phyloP scores from a whole-genome alignment of 2,797 vertebrate species.

The Manis javanica region DNA sequence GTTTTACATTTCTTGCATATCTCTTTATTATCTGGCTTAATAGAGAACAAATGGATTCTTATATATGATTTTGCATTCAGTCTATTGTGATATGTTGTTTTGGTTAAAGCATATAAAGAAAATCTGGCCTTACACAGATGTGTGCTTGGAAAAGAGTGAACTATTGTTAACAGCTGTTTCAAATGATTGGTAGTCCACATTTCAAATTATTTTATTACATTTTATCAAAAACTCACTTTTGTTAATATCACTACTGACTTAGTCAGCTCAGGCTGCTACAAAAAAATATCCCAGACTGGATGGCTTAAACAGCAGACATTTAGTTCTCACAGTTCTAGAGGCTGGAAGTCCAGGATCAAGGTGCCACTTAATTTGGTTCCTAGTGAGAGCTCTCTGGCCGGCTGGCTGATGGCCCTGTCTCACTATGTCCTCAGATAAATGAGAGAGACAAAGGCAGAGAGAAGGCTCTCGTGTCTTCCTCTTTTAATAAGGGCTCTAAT shows the following conservation, averaged over 20 bases:
- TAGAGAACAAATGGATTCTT: neutral
- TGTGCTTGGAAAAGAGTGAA: neutral
- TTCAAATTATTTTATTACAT: neutral
- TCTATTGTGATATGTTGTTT: neutral
- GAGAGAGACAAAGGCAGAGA: neutral
- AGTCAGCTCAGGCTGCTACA: neutral
- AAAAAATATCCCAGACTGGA: neutral
- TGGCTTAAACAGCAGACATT: neutral
- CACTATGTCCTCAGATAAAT: neutral
- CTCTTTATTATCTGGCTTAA: neutral
- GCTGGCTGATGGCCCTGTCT: neutral
- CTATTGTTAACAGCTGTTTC: neutral
- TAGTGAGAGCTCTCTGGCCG: neutral
- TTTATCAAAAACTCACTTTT: neutral
- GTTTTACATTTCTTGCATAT: neutral
- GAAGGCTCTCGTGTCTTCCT: neutral
- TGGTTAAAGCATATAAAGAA: neutral
- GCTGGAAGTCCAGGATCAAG: neutral
- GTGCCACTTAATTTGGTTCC: neutral
- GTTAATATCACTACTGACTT: neutral
- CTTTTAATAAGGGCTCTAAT: neutral
- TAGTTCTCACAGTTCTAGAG: neutral
- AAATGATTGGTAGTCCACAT: neutral
- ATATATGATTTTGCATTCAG: neutral
- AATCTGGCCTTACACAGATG: neutral